These are phyloP conservation scores for Brachionus angularis DNA, from an alignment of 1,140 invertebrate genomes.

Conservation along the genomic window DNA sequence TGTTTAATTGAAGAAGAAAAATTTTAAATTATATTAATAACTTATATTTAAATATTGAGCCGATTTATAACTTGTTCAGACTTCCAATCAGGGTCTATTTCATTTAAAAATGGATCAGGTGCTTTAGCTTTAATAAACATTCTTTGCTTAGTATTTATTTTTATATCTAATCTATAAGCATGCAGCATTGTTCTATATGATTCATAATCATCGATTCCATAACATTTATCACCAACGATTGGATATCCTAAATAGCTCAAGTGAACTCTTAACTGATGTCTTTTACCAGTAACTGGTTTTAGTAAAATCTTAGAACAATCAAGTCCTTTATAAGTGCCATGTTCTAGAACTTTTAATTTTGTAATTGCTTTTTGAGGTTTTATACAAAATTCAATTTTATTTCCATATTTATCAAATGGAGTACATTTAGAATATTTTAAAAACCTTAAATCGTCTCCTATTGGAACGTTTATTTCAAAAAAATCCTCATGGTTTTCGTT, in stretches of 20 bases:
- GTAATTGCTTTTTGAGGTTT: slow-evolving; percentile 16
- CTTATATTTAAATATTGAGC: slow-evolving; percentile 6
- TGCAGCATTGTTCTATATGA: slow-evolving; percentile 42
- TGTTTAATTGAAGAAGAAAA: neutral
- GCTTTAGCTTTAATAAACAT: slow-evolving; percentile 22
- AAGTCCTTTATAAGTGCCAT: slow-evolving; percentile 27
- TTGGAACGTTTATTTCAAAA: slow-evolving; percentile 5
- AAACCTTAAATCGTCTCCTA: slow-evolving; percentile 20
- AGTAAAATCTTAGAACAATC: slow-evolving; percentile 19
- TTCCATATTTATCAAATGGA: slow-evolving; percentile 3
- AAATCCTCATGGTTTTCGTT: neutral
- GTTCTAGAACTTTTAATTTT: neutral
- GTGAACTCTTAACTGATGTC: slow-evolving; percentile 94
- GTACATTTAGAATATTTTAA: slow-evolving; percentile 21
- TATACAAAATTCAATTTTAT: neutral
- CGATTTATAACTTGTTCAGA: neutral
- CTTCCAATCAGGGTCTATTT: slow-evolving; percentile 35
- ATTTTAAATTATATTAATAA: neutral
- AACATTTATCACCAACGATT: slow-evolving; percentile 73
- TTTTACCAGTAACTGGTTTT: slow-evolving; percentile 70
- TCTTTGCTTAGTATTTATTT: slow-evolving; percentile 23
- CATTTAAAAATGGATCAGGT: slow-evolving; percentile 28
- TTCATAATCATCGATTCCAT: slow-evolving; percentile 43
- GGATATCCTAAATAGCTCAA: slow-evolving; percentile 89
- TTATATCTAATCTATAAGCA: slow-evolving; percentile 14